A percentile compares a stretch with the other conserved stretches of the same genome.
Evolutionary conservation across 2,797 vertebrate species (phyloP).

Genomic region (Eulemur rubriventer): DNA sequence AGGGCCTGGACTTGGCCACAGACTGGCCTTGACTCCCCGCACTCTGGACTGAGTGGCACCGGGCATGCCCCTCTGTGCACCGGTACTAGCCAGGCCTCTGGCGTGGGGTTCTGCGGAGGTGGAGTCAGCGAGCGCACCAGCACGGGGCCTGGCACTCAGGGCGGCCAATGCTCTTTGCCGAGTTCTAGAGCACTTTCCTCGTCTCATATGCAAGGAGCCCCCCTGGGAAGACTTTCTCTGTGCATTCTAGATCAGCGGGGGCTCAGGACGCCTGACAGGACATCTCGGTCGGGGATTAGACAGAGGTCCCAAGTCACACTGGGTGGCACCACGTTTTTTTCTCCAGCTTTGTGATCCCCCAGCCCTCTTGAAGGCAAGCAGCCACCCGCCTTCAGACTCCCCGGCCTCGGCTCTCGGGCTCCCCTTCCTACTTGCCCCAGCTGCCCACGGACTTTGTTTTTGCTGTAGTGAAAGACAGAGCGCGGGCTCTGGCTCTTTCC

Average conservation of each 20-base stretch:
- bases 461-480: background rate
- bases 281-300: background rate
- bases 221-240: background rate
- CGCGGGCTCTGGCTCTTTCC: background rate
- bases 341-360: background rate
- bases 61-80: background rate
- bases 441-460: background rate
- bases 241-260: background rate
- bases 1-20: background rate
- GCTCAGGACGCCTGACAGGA: background rate
- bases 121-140: background rate
- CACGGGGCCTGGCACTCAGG: background rate
- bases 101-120: accelerated
- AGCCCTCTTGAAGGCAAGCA: background rate
- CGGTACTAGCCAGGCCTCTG: accelerated
- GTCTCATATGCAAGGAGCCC: background rate
- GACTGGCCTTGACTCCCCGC: background rate
- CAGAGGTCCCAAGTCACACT: background rate
- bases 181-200: background rate
- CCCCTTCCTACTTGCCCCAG: background rate
- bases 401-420: background rate
- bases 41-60: background rate
- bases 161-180: too few species aligned
- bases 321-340: background rate
- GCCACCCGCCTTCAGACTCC: background rate